Base-by-base conservation (phyloP, 2,113 vertebrate species). In the Cettia cetti region DNA sequence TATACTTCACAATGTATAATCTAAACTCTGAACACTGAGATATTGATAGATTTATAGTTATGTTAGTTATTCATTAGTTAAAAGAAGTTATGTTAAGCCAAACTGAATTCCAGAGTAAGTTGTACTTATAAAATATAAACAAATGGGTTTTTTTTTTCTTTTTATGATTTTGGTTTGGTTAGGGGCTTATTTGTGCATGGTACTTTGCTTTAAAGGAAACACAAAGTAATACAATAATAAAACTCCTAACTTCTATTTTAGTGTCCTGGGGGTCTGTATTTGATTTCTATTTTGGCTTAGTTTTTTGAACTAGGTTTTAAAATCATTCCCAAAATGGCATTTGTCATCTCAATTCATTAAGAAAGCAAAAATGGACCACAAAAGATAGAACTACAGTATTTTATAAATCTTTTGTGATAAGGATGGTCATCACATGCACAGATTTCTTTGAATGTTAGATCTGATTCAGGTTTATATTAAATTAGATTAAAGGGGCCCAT, bases 221-320 rank as follows among this genome's bases (percentile, higher is more conserved):
- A 33, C 21, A 52, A 72, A n/a, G 19, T 15, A 74, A 40, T 45
- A 40, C 1, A 64, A 47, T 37, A 76, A 72, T 33, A 65, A 65
- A 72, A 33, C 10, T 44, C 3, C 5, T 50, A n/a, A 26, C 4
- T 54, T 83, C 59, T 21, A 17, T 49, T 92, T 78, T 47, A 39
- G 11, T 52, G 3, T 44, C 9, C 7, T n/a, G 39, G 11, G 10
- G 0, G 2, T 37, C 68, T 0, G 0, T 52, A 9, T 56, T 70
- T 92, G 13, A 33, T 35, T 87, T 81, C 57, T 59, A 13, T 2
- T 69, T 85, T 39, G 6, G 4, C 57, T 37, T 63, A 7, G 1
- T 33, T 75, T 75, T 83, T 87, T 66, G 1, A 75, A 37, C 2
- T 50, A 13, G 5, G 6, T 76, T 85, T 79, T 85, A 24, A 45